Base-by-base conservation (phyloP, 1,140 invertebrate genomes). In the Drosophila willistoni region DNA sequence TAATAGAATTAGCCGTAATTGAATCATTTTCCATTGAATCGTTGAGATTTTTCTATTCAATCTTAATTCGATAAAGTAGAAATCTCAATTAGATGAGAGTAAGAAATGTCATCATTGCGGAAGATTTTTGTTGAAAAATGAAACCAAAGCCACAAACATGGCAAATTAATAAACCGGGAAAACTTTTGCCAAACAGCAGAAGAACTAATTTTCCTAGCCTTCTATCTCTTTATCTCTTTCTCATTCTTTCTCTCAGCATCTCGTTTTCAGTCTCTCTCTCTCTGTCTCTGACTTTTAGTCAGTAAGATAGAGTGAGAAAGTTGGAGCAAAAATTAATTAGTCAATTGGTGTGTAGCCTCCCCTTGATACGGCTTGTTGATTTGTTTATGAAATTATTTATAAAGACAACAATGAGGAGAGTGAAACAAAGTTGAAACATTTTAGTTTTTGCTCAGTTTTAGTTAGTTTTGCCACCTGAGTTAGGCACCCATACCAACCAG, bases 251-350 rank as follows among this genome's bases (percentile, higher is more conserved):
- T 39, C 2, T 39, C 19, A 22, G 19, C 1, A 25, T 0, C 1
- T 54, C 65, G 29, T 47, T 63, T 29, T 17, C 36, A n/a, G n/a
- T 39, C 36, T 13, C 12, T 13, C 36, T 12, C 36, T 39, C 36
- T 39, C 36, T 39, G 9, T 39, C 36, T 39, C 2, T 39, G 36
- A 13, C 12, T 39, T 39, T 39, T 9, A 3, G 10, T 39, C 29
- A 29, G 12, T 39, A 39, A 39, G 36, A 13, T 39, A 13, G 36
- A 39, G 66, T 64, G 70, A 64, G 78, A 69, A 86, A 87, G 71
- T 87, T 86, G 60, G 44, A 22, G 67, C 68, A 79, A 73, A 79
- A 83, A 83, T 87, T 89, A 87, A 87, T 87, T 87, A 87, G 84
- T 77, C 77, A 83, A 83, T 68, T 74, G 79, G 72, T 69, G 76